phyloP scores from a whole-genome alignment of 2,113 vertebrate species.

The Emydocephalus ijimae region DNA sequence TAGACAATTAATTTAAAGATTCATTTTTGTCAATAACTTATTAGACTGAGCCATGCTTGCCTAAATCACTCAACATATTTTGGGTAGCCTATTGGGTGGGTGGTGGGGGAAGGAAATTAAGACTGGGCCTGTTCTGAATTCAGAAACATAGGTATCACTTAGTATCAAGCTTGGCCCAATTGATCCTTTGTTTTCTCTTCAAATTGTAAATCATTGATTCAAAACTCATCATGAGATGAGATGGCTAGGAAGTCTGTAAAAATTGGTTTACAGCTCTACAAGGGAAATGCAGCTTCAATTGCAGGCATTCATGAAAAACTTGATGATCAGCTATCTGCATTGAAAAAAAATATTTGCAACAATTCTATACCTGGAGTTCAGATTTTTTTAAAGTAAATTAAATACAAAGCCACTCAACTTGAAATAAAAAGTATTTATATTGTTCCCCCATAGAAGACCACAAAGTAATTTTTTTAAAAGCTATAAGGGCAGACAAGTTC shows the following conservation, averaged over 20 bases:
- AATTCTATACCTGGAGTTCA: not conserved
- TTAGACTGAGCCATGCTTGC: not conserved
- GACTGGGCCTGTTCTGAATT: not conserved
- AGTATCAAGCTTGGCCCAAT: not conserved
- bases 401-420: not conserved
- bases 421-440: not conserved
- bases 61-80: not conserved
- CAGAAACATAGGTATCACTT: not conserved
- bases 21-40: not conserved
- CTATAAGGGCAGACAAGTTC: not conserved
- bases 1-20: not conserved
- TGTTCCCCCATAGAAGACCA: not conserved
- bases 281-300: slow-evolving; percentile 51
- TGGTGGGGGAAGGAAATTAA: not conserved
- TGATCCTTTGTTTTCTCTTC: not conserved
- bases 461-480: not conserved
- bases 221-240: slow-evolving; percentile 58
- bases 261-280: slow-evolving; percentile 57
- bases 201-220: slow-evolving; percentile 47
- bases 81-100: not conserved
- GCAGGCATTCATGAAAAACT: slow-evolving; percentile 51
- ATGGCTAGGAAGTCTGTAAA: slow-evolving; percentile 52
- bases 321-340: slow-evolving; percentile 14
- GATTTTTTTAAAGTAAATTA: not conserved
- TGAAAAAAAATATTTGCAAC: slow-evolving; percentile 3